Conservation (phyloP, 2,888 invertebrate species). For the Mythimna ferrago region DNA sequence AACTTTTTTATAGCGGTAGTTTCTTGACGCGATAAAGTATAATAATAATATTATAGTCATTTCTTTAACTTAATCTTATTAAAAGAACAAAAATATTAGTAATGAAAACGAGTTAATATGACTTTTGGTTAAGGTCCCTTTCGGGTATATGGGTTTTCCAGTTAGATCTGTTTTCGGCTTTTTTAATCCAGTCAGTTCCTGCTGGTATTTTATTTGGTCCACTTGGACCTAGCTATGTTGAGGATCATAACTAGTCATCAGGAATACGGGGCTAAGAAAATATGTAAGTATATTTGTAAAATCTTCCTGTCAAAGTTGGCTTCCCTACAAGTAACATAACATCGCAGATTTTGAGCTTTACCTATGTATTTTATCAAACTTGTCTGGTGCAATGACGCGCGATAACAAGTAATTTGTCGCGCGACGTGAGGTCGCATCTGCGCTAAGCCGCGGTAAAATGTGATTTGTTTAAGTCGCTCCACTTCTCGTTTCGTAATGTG, state of each 20-base stretch:
- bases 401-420: slow-evolving; percentile 35
- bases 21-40: not conserved
- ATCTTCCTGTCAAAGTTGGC: not conserved
- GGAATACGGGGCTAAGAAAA: not conserved
- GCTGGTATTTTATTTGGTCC: too few relatives aligned
- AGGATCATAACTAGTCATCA: too few relatives aligned
- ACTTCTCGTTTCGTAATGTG: slow-evolving; percentile 1
- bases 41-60: too few relatives aligned
- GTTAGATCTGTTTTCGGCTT: too few relatives aligned
- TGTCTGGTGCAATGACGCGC: slow-evolving; percentile 20
- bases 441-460: slow-evolving; percentile 31
- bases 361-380: slow-evolving; percentile 23
- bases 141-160: too few relatives aligned
- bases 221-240: too few relatives aligned
- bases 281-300: not conserved
- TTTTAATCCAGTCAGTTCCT: too few relatives aligned
- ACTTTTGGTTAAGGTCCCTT: too few relatives aligned
- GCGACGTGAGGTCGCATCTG: slow-evolving; percentile 26
- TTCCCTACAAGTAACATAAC: not conserved
- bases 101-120: too few relatives aligned
- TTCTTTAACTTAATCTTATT: too few relatives aligned
- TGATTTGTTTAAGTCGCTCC: slow-evolving; percentile 36
- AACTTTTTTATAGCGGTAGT: slow-evolving; percentile 1
- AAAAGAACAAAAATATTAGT: too few relatives aligned
- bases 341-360: slow-evolving; percentile 9